Evolutionary conservation across 2,888 invertebrate genomes (phyloP), one percentile per base, ranked within the genome.

Genomic region (Calameuta filiformis): DNA sequence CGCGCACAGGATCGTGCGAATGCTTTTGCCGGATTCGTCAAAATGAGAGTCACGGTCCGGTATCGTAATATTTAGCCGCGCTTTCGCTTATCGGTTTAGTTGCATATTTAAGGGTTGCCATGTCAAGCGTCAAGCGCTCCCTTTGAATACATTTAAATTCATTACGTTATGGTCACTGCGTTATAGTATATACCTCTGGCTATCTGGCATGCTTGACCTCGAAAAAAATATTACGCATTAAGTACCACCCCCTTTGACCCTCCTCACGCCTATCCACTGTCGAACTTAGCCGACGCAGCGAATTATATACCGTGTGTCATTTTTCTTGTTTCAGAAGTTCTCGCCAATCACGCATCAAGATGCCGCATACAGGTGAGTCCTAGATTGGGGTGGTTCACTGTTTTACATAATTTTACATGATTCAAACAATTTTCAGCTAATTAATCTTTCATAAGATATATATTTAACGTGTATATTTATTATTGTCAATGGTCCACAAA

Each of bases 111-210:
- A 90, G 89, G 90, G 90, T 88, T 88, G 89, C 88, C 90, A 87
- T 88, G 90, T 89, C 89, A 87, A 88, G 88, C 89, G 86, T 87
- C 89, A 89, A 87, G 89, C 88, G 86, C 90, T 89, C 89, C 90
- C 90, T 88, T 90, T 90, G 90, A 90, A 90, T 90, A 90, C 87
- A 90, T 90, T 90, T 90, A 90, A 90, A 90, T 90, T 90, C 88
- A 90, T 90, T 90, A 90, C 76, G 85, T 84, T 83, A 83, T 82
- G 81, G 81, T 81, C 81, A 83, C 83, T 83, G 77, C 80, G 81
- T 82, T 82, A 80, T 81, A 76, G 80, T 82, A 82, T 82, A 82
- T 79, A 81, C 82, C 73, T 68, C 73, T 71, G 4, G 71, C 31
- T 31, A 12, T 31, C 71, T 31, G 4, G 12, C 33, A 6, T 34